A percentile compares a stretch with the other conserved stretches of the same genome.
These are phyloP conservation scores for Melitaea cinxia DNA, from an alignment of 1,140 invertebrate species.

Conservation along the genomic window DNA sequence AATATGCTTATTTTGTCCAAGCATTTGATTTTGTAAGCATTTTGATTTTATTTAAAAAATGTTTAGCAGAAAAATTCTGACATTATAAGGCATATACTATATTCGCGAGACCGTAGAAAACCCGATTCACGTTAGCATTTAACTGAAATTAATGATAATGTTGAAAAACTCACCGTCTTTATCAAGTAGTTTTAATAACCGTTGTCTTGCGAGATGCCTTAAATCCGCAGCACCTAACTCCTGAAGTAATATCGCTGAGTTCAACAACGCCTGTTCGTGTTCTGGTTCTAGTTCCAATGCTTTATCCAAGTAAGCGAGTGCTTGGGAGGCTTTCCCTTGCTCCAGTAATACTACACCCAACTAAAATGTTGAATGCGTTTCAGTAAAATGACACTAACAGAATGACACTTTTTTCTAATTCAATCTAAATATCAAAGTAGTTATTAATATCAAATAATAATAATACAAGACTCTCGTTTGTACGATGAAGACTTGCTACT, in stretches of 20 bases:
- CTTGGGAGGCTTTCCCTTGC: conserved; percentile 94
- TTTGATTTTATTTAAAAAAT: too few species aligned
- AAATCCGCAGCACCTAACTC: conserved; percentile 91
- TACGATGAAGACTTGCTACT: too few species aligned
- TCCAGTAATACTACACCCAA: conserved; percentile 97
- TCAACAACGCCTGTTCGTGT: conserved; percentile 96
- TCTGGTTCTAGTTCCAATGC: conserved; percentile 96
- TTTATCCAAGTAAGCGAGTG: conserved; percentile 95
- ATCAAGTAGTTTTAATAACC: conserved; percentile 90
- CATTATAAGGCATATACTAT: too few species aligned
- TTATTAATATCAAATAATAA: too few species aligned
- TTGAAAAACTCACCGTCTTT: conserved; percentile 84
- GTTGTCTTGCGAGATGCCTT: conserved; percentile 88
- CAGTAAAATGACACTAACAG: conserved; percentile 1
- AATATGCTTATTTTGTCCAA: too few species aligned
- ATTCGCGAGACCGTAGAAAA: too few species aligned
- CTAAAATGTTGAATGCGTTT: not conserved
- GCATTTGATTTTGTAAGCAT: too few species aligned
- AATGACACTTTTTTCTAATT: not conserved
- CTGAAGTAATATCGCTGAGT: conserved; percentile 97
- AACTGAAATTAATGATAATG: too few species aligned
- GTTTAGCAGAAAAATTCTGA: too few species aligned
- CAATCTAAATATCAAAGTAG: too few species aligned
- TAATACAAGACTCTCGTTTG: too few species aligned
- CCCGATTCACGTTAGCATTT: too few species aligned